Evolutionary conservation across 2,113 vertebrate genomes (phyloP).

Genomic region (Boleophthalmus pectinirostris): DNA sequence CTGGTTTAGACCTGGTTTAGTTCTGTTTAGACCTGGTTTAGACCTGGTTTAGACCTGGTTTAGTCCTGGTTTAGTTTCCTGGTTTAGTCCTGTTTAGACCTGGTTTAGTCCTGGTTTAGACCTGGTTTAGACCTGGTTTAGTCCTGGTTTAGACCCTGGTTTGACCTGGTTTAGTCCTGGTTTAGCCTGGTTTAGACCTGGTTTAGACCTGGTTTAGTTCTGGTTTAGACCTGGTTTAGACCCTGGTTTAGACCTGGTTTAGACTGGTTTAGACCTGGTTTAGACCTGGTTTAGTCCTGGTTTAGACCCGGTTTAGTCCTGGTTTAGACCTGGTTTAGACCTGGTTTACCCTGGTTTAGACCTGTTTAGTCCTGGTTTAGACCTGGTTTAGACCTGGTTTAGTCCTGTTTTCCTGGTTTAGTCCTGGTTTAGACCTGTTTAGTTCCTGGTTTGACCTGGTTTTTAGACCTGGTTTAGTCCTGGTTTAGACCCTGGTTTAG

Average conservation of each 20-base stretch:
- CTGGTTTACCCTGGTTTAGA: no score
- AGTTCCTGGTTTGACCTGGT: no score
- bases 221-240: not conserved
- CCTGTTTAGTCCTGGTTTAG: no score
- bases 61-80: not conserved
- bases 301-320: not conserved
- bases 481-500: no score
- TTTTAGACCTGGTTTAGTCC: no score
- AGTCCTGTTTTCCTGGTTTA: no score
- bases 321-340: not conserved
- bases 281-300: not conserved
- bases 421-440: no score
- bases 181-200: not conserved
- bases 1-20: no score
- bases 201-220: not conserved
- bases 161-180: not conserved
- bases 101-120: not conserved
- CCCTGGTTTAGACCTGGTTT: no score
- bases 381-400: no score
- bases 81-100: no score
- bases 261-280: no score
- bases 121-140: not conserved
- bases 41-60: not conserved
- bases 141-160: not conserved
- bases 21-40: constrained; percentile 53